Percentiles rank a stretch among this genome's conserved stretches.
phyloP scores from a whole-genome alignment of 2,113 vertebrate species.

The Indicator indicator region DNA sequence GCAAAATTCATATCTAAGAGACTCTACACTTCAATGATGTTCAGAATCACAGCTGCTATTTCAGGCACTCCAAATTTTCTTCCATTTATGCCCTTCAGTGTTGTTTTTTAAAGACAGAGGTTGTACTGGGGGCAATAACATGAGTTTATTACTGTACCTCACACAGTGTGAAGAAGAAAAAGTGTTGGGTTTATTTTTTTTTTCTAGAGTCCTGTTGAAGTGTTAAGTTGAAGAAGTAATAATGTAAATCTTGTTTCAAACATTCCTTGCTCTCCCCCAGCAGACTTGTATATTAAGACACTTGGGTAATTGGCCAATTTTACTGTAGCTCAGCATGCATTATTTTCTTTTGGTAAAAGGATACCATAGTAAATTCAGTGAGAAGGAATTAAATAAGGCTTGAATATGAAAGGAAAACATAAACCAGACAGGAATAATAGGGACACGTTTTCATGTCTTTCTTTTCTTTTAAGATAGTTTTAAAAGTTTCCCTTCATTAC shows the following conservation, averaged over 20 bases:
- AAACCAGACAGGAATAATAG: slow-evolving; percentile 82
- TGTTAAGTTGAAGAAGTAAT: slow-evolving; percentile 70
- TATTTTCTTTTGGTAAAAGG: slow-evolving; percentile 66
- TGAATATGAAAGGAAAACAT: slow-evolving; percentile 62
- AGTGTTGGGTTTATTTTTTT: slow-evolving; percentile 48
- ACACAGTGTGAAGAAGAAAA: slow-evolving; percentile 35
- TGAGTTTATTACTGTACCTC: slow-evolving; percentile 22
- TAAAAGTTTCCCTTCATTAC: slow-evolving; percentile 80
- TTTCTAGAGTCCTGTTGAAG: slow-evolving; percentile 43
- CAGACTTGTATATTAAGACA: slow-evolving; percentile 53
- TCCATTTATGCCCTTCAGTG: background rate
- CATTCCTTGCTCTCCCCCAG: background rate
- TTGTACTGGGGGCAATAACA: slow-evolving; percentile 3
- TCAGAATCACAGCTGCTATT: background rate
- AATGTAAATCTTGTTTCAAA: slow-evolving; percentile 64
- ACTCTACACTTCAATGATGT: background rate
- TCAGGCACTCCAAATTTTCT: background rate
- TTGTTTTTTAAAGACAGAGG: background rate
- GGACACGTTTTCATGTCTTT: slow-evolving; percentile 79
- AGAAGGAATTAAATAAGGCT: slow-evolving; percentile 26
- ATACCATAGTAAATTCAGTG: slow-evolving; percentile 50
- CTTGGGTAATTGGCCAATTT: slow-evolving; percentile 43
- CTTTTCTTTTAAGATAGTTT: slow-evolving; percentile 75
- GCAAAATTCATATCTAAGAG: background rate
- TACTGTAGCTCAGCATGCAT: slow-evolving; percentile 53